These are phyloP conservation scores for Argynnis bischoffii DNA, from an alignment of 2,888 invertebrate genomes.

Conservation along the genomic window DNA sequence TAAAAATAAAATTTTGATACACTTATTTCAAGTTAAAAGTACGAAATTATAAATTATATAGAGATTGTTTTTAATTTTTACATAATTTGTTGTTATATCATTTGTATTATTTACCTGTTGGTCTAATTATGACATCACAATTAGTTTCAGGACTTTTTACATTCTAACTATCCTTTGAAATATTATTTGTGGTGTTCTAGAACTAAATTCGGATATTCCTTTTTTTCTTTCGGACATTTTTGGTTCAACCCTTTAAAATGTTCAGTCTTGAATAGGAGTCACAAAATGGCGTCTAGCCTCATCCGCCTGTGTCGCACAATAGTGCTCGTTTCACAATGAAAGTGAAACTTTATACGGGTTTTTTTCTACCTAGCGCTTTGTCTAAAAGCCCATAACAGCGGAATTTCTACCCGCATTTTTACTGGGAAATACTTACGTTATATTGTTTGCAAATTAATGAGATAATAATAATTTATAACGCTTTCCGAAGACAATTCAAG, in stretches of 20 bases:
- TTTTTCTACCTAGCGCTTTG: constrained; percentile 60
- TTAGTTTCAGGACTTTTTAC: too few relatives aligned
- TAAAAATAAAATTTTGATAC: too few relatives aligned
- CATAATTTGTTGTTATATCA: too few relatives aligned
- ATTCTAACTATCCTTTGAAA: too few relatives aligned
- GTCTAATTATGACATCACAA: too few relatives aligned
- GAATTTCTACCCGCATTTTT: constrained; percentile 55
- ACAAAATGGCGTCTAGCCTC: constrained; percentile 54
- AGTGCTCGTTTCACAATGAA: constrained; percentile 58
- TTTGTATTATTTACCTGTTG: too few relatives aligned
- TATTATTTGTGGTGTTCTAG: too few relatives aligned
- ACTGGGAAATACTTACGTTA: constrained; percentile 58
- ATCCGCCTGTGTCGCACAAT: constrained; percentile 51
- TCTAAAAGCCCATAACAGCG: constrained; percentile 51
- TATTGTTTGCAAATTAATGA: constrained; percentile 49
- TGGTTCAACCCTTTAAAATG: constrained; percentile 31
- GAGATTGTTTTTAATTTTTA: too few relatives aligned
- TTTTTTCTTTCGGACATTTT: background rate
- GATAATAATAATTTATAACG: constrained; percentile 22
- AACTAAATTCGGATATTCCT: background rate
- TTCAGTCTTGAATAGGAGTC: constrained; percentile 47
- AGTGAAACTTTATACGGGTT: constrained; percentile 64
- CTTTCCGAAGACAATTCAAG: constrained; percentile 15
- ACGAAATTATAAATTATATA: too few relatives aligned
- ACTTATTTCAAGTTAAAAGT: too few relatives aligned